These are phyloP conservation scores for Bungarus multicinctus DNA, from an alignment of 2,113 vertebrate genomes.

Conservation along the genomic window DNA sequence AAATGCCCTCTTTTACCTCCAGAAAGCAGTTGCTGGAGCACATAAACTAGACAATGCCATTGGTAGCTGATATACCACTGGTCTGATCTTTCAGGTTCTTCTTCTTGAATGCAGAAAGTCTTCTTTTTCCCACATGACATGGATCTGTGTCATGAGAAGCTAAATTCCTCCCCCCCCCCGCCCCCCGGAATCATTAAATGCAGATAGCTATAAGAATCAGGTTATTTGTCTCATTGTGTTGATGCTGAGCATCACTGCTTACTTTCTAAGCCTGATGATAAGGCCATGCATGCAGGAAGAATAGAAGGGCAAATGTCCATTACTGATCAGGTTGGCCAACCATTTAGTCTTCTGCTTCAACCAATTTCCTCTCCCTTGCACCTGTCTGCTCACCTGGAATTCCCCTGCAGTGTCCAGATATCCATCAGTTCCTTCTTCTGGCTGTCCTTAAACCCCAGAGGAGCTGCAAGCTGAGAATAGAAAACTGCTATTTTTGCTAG, in stretches of 20 bases:
- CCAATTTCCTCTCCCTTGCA: neutral
- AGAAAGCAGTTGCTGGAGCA: neutral
- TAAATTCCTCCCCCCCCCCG: rapidly evolving
- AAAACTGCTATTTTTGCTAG: neutral
- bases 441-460: neutral
- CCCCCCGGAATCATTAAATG: neutral
- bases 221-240: neutral
- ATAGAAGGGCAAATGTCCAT: neutral
- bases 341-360: neutral
- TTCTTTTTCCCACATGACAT: neutral
- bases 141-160: neutral
- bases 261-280: neutral
- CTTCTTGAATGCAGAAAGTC: neutral
- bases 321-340: neutral
- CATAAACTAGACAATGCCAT: neutral
- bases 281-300: neutral
- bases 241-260: neutral
- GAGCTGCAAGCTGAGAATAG: neutral
- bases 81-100: neutral
- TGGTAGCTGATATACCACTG: neutral
- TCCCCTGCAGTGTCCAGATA: neutral
- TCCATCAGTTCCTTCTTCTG: neutral
- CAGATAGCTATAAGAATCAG: neutral
- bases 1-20: neutral
- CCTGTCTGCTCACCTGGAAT: neutral